Conservation (phyloP, 2,797 vertebrate species). For the Pitangus sulphuratus region DNA sequence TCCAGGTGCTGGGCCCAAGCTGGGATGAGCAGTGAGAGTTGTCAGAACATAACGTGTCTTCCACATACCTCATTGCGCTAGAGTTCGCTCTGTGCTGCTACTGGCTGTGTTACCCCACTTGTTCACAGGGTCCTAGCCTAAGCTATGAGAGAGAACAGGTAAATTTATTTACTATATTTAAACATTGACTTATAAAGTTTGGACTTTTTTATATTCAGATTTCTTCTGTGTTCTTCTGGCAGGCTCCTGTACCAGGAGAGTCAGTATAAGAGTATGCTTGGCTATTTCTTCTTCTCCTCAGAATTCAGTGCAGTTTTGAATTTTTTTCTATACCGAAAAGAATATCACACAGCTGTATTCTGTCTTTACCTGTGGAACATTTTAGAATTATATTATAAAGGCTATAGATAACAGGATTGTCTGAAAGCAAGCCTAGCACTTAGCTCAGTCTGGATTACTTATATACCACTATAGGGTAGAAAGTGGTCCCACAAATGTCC, state of each 20-base stretch:
- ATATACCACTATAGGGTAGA: not conserved
- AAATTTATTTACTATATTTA: not conserved
- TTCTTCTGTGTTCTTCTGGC: not conserved
- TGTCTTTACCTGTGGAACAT: not conserved
- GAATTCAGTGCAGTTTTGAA: not conserved
- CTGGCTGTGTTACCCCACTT: not conserved
- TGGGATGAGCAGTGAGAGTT: not conserved
- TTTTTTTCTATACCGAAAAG: not conserved
- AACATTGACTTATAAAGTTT: not conserved
- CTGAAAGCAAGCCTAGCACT: not conserved
- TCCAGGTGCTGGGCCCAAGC: not conserved
- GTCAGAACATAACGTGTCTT: not conserved
- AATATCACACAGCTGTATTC: not conserved
- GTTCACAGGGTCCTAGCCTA: not conserved
- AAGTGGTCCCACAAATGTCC: not conserved
- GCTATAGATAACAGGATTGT: not conserved
- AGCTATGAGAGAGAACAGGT: not conserved
- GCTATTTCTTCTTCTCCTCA: not conserved
- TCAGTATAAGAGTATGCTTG: not conserved
- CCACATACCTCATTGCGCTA: not conserved
- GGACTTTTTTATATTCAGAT: not conserved
- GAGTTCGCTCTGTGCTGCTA: not conserved
- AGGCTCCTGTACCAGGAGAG: not conserved
- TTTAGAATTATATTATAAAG: not conserved
- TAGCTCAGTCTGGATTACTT: not conserved